Percentiles rank a stretch among this genome's conserved stretches.
phyloP scores from a whole-genome alignment of 2,888 invertebrate genomes.

The Blera fallax region DNA sequence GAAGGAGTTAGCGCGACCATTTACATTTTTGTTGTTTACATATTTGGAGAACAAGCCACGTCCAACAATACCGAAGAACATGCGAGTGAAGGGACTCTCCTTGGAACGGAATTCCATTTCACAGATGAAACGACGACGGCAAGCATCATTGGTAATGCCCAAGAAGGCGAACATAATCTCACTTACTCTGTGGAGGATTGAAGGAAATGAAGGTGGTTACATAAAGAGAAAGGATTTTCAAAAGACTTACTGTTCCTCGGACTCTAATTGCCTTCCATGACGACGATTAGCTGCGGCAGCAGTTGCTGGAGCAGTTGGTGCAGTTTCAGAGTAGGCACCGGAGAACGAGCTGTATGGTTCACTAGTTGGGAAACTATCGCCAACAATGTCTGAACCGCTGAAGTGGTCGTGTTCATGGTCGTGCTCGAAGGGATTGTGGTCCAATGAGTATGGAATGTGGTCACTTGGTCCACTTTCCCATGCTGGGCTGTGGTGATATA shows the following conservation, averaged over 20 bases:
- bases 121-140: constrained; percentile 83
- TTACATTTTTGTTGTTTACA: constrained; percentile 76
- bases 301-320: constrained; percentile 11
- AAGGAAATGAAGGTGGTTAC: background rate
- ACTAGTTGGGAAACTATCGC: constrained; percentile 60
- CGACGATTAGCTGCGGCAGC: constrained; percentile 74
- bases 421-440: constrained; percentile 76
- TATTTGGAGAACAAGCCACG: constrained; percentile 79
- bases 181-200: constrained; percentile 76
- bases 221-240: background rate
- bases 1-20: constrained; percentile 77
- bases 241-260: constrained; percentile 78
- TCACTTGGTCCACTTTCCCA: constrained; percentile 75
- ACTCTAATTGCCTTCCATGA: constrained; percentile 67
- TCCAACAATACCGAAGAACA: constrained; percentile 80
- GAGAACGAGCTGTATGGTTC: constrained; percentile 72
- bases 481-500: constrained; percentile 73
- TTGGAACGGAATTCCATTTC: constrained; percentile 82
- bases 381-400: constrained; percentile 75
- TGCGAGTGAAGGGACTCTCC: constrained; percentile 79
- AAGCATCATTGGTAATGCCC: constrained; percentile 80
- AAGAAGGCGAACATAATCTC: constrained; percentile 80
- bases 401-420: constrained; percentile 77
- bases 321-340: constrained; percentile 61
- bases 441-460: constrained; percentile 76